Base-by-base conservation (phyloP, 2,888 invertebrate species). In the Acheta domesticus region DNA sequence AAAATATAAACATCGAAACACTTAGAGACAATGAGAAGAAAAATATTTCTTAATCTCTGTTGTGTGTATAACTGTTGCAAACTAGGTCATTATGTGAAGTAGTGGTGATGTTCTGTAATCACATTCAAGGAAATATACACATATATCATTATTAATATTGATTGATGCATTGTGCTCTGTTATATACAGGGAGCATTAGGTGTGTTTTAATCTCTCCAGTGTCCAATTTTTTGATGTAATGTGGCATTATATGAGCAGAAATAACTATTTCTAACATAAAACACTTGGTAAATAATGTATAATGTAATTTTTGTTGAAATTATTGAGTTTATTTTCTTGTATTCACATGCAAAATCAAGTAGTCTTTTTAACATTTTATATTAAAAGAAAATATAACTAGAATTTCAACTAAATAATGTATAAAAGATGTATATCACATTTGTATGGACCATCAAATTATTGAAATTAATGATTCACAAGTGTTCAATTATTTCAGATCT, bases 311-410 rank as follows among this genome's bases (percentile, higher is more conserved):
- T 3, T 62, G 62, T 62, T 62, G 62, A 62, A 62, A 62, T 62
- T 62, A 19, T n/a, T 36, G 3, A 62, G 62, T 62, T 62, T 62
- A 62, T 62, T 62, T 62, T 62, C 62, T 62, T 62, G 62, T 19
- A 62, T 62, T 62, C 62, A 62, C 62, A 62, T n/a, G n/a, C 14
- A 62, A 62, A 62, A n/a, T 62, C n/a, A n/a, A 62, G 62, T 62
- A 62, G 62, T 19, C 62, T 62, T 62, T 62, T 62, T 62, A 62
- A 62, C 62, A 62, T 62, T 62, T 62, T 75, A 20, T 23, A 75
- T 75, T 75, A 21, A 75, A 75, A 75, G 21, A 75, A 75, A 75
- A 21, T 75, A 23, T n/a, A 75, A 75, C 20, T 75, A 23, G 21
- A 23, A 75, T 23, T 75, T 75, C 20, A 75, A 23, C 20, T 20